A percentile compares a stretch with the other conserved stretches of the same genome.
These are phyloP conservation scores for Dascillus cervinus DNA, from an alignment of 2,888 invertebrate species.

Conservation along the genomic window DNA sequence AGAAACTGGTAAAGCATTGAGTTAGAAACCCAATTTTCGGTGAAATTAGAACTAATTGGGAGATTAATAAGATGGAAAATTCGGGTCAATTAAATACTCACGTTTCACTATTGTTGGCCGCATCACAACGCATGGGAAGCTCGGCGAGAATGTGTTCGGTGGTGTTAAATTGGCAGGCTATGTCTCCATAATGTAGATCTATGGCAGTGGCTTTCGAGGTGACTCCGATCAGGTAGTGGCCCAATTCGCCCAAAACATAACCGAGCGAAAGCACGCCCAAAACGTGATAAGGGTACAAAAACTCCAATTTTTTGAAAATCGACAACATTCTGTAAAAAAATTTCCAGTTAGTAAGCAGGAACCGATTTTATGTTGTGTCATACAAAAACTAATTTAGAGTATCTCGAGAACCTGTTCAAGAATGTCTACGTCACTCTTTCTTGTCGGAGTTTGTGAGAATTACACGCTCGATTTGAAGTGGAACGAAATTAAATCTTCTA, in stretches of 20 bases:
- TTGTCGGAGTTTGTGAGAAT: too few relatives aligned
- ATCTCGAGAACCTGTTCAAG: too few relatives aligned
- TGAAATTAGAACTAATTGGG: background rate
- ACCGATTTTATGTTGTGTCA: background rate
- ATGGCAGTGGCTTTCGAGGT: conserved; percentile 81
- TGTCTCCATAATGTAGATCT: conserved; percentile 80
- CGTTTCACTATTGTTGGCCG: conserved; percentile 48
- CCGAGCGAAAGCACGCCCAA: conserved; percentile 72
- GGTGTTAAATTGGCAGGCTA: conserved; percentile 71
- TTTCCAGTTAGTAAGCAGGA: conserved; percentile 1
- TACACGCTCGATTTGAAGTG: too few relatives aligned
- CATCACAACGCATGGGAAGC: conserved; percentile 49
- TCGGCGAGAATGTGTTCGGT: conserved; percentile 47
- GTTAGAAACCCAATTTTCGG: too few relatives aligned
- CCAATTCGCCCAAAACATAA: conserved; percentile 79
- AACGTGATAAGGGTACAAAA: conserved; percentile 72
- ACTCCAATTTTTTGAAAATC: conserved; percentile 50
- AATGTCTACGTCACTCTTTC: too few relatives aligned
- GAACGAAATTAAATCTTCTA: too few relatives aligned
- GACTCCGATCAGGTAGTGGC: conserved; percentile 83
- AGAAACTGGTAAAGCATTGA: too few relatives aligned
- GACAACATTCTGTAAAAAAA: conserved; percentile 32
- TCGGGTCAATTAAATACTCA: conserved; percentile 43
- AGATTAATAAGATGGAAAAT: background rate
- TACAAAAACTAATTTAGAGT: too few relatives aligned